Conservation (phyloP, 2,113 vertebrate species). For the Madoqua kirkii region DNA sequence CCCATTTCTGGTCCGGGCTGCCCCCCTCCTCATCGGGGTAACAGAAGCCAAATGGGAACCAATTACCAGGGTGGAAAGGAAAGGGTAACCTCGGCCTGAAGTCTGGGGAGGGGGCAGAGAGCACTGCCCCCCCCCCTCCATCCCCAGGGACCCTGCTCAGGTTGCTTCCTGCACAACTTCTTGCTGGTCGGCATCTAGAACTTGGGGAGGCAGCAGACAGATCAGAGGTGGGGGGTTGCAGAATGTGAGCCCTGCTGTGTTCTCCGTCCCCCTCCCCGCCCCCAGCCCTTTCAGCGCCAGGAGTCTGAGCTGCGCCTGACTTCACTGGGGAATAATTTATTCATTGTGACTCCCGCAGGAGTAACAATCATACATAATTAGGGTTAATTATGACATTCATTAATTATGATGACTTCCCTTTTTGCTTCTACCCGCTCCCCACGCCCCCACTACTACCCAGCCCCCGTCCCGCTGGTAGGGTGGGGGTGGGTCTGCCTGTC, state of each 20-base stretch:
- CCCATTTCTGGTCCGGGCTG: not conserved
- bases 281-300: not conserved
- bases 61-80: not conserved
- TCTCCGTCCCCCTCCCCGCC: not conserved
- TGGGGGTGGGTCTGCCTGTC: not conserved
- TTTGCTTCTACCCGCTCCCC: not conserved
- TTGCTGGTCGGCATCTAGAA: not conserved
- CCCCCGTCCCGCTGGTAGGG: not conserved
- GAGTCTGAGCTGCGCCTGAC: slow-evolving; percentile 47
- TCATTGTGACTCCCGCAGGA: slow-evolving; percentile 67
- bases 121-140: not conserved
- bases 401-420: slow-evolving; percentile 63
- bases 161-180: slow-evolving; percentile 34
- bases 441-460: not conserved
- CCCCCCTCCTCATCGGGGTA: not conserved
- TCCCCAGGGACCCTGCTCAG: not conserved
- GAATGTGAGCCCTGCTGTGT: not conserved
- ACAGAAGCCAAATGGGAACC: not conserved
- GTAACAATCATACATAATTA: slow-evolving; percentile 66
- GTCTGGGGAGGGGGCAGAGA: not conserved
- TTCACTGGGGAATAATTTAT: slow-evolving; percentile 65
- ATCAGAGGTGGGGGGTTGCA: not conserved
- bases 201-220: not conserved
- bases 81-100: not conserved
- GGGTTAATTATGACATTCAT: slow-evolving; percentile 74